Conservation (phyloP, 2,113 vertebrate species). For the Pachycephala philippinensis region DNA sequence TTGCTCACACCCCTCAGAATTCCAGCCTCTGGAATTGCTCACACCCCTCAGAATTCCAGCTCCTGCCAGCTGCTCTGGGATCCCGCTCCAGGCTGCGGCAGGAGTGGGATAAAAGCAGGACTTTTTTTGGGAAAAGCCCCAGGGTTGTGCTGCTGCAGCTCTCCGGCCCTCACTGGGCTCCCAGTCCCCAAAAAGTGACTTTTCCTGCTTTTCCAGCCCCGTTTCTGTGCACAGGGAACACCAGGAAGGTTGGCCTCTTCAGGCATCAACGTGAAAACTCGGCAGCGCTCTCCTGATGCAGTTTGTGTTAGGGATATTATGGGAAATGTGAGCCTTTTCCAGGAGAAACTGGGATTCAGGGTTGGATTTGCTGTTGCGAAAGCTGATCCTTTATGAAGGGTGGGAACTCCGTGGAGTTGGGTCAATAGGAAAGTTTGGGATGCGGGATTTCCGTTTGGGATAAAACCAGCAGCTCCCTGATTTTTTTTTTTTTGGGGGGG, state of each 20-base stretch:
- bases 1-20: neutral
- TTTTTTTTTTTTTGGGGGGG: no score
- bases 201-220: neutral
- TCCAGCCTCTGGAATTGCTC: no score
- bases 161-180: no score
- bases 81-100: no score
- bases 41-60: no score
- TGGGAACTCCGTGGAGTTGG: neutral
- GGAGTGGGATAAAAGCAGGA: no score
- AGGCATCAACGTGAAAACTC: neutral
- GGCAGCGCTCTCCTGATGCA: accelerated
- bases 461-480: neutral
- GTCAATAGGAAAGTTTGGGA: accelerated
- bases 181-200: no score
- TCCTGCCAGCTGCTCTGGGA: no score
- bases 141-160: no score
- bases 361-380: neutral
- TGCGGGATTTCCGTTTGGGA: accelerated
- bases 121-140: no score
- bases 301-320: neutral
- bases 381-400: neutral
- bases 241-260: no score
- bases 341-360: neutral
- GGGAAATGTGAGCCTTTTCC: neutral
- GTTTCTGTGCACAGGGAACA: neutral